Conservation (phyloP, 2,797 vertebrate species). For the Enteromius argenteus region DNA sequence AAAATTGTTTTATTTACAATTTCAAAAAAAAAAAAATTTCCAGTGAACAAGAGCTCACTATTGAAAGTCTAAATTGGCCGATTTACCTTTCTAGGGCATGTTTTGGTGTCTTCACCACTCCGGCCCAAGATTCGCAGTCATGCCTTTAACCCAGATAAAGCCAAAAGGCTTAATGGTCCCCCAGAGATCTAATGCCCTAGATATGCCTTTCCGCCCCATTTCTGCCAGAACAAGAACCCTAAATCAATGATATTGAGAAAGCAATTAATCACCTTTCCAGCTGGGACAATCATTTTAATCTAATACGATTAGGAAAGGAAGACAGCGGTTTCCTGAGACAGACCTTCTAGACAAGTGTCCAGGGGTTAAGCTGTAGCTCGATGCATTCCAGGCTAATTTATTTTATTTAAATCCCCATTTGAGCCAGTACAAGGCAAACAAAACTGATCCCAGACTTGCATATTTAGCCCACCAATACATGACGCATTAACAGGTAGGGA, state of each 20-base stretch:
- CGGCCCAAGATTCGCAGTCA: neutral
- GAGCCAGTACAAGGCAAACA: neutral
- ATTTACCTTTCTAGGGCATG: neutral
- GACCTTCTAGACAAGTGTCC: neutral
- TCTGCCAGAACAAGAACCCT: constrained; percentile 27
- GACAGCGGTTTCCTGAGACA: neutral
- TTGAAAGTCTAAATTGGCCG: neutral
- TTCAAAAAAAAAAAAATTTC: neutral
- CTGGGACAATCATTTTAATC: neutral
- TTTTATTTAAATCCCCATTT: neutral
- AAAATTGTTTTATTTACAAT: neutral
- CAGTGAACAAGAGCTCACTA: neutral
- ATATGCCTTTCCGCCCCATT: constrained; percentile 42
- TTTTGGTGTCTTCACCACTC: constrained; percentile 21
- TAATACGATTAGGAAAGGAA: neutral
- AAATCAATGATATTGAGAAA: constrained; percentile 32
- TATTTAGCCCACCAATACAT: neutral
- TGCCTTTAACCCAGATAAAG: constrained; percentile 58
- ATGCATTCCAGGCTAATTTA: neutral
- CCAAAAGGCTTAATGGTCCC: constrained; percentile 34
- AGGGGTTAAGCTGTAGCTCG: neutral
- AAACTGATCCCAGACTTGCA: neutral
- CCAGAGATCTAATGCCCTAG: constrained; percentile 51
- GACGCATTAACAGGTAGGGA: constrained; percentile 61
- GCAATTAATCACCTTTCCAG: constrained; percentile 8